phyloP scores from a whole-genome alignment of 92 coral and sea anemone species.

The Paragorgia papillata region DNA sequence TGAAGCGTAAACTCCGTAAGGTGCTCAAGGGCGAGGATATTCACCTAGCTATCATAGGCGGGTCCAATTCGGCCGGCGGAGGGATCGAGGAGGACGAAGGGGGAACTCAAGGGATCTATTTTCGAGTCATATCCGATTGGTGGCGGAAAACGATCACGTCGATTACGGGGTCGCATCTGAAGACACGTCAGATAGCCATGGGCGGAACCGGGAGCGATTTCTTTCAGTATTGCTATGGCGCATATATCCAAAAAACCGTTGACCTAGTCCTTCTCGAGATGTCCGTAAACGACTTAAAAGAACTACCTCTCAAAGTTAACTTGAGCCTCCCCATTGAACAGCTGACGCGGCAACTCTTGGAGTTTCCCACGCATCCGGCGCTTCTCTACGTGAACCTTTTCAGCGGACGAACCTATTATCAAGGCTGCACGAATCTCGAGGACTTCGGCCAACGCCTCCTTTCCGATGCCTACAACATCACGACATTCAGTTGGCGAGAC shows the following conservation, averaged over 20 bases:
- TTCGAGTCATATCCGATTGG: constrained; percentile 53
- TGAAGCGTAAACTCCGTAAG: constrained; percentile 39
- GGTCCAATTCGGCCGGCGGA: constrained; percentile 66
- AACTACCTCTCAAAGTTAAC: constrained; percentile 13
- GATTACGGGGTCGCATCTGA: constrained; percentile 48
- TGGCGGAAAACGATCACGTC: constrained; percentile 57
- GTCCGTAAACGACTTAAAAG: constrained; percentile 63
- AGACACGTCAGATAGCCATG: constrained; percentile 49
- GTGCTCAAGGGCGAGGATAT: constrained; percentile 46
- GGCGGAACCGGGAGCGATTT: constrained; percentile 64
- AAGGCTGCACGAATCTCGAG: constrained; percentile 62
- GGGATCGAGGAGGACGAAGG: constrained; percentile 51
- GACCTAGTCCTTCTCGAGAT: constrained; percentile 61
- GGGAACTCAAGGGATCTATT: constrained; percentile 41
- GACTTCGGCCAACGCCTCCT: constrained; percentile 68
- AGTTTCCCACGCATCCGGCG: constrained; percentile 53
- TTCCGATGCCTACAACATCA: constrained; percentile 69
- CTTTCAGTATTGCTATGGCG: constrained; percentile 54
- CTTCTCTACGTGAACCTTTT: constrained; percentile 60
- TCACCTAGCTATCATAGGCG: constrained; percentile 56
- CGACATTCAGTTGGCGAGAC: constrained; percentile 75
- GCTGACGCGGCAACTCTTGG: constrained; percentile 57
- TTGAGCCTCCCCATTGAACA: constrained; percentile 61
- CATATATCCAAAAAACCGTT: constrained; percentile 13
- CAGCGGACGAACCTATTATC: constrained; percentile 38